Conservation (phyloP, 2,888 invertebrate species). For the Orthosia gracilis region DNA sequence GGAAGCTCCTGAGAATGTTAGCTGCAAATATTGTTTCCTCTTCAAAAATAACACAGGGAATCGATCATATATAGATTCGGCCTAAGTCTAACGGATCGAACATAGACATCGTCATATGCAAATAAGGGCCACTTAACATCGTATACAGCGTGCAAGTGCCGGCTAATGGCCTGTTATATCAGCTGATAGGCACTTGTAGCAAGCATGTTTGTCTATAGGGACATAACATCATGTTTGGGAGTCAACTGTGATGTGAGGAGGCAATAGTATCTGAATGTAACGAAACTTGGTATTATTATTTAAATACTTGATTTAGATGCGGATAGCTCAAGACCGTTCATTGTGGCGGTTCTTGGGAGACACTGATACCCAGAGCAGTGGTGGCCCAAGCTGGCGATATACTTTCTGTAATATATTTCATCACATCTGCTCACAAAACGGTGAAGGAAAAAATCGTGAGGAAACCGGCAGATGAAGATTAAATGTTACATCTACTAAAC, state of each 20-base stretch:
- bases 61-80: no score
- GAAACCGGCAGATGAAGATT: no score
- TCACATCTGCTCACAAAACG: background rate
- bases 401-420: background rate
- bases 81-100: background rate
- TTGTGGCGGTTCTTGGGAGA: background rate
- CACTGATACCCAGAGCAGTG: background rate
- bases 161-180: conserved; percentile 32
- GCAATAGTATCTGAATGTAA: background rate
- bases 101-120: conserved; percentile 1
- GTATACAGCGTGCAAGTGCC: conserved; percentile 5
- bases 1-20: no score
- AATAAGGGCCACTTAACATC: conserved; percentile 26
- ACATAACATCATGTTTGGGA: no score
- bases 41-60: background rate
- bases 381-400: background rate
- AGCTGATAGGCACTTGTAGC: conserved; percentile 16
- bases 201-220: no score
- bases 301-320: no score
- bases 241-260: no score
- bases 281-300: no score
- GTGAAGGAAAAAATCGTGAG: background rate
- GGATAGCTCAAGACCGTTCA: background rate
- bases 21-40: background rate
- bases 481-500: no score